A percentile compares a stretch with the other conserved stretches of the same genome.
These are phyloP conservation scores for Cyrtorhinus lividipennis DNA, from an alignment of 1,140 invertebrate species.

Conservation along the genomic window DNA sequence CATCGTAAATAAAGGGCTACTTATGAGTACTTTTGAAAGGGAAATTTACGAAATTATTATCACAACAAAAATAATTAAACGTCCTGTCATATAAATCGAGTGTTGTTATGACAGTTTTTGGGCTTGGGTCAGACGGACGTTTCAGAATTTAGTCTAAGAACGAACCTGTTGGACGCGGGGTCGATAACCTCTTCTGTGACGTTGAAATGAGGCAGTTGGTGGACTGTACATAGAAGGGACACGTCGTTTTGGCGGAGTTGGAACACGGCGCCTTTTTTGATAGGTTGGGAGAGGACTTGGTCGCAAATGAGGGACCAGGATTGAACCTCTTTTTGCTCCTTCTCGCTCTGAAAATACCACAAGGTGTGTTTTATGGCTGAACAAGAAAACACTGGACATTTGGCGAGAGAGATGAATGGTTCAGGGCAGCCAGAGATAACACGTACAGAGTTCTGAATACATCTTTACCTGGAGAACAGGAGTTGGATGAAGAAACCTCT, in stretches of 20 bases:
- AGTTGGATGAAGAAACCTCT: slow-evolving; percentile 65
- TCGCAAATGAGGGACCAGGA: slow-evolving; percentile 91
- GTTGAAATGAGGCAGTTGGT: slow-evolving; percentile 79
- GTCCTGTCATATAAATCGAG: slow-evolving; percentile 9
- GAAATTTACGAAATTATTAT: neutral
- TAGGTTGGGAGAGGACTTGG: slow-evolving; percentile 66
- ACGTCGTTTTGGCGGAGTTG: slow-evolving; percentile 87
- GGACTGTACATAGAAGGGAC: slow-evolving; percentile 72
- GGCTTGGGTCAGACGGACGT: slow-evolving; percentile 68
- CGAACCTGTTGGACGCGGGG: slow-evolving; percentile 89
- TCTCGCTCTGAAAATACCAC: slow-evolving; percentile 54
- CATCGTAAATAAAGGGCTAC: too few species aligned
- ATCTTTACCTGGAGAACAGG: slow-evolving; percentile 49
- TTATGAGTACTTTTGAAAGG: neutral
- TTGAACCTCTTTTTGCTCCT: slow-evolving; percentile 57
- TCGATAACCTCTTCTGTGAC: slow-evolving; percentile 90
- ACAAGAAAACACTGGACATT: slow-evolving; percentile 17
- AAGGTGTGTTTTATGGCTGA: too few species aligned
- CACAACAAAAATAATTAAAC: neutral
- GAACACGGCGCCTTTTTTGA: slow-evolving; percentile 69
- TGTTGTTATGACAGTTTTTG: slow-evolving; percentile 10
- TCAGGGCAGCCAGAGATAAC: too few species aligned
- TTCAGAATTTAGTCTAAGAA: slow-evolving; percentile 85
- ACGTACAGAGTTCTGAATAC: too few species aligned
- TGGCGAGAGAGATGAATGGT: too few species aligned